Evolutionary conservation across 2,888 invertebrate species (phyloP), one percentile per base, ranked within the genome.

Genomic region (Ischnus inquisitorius): DNA sequence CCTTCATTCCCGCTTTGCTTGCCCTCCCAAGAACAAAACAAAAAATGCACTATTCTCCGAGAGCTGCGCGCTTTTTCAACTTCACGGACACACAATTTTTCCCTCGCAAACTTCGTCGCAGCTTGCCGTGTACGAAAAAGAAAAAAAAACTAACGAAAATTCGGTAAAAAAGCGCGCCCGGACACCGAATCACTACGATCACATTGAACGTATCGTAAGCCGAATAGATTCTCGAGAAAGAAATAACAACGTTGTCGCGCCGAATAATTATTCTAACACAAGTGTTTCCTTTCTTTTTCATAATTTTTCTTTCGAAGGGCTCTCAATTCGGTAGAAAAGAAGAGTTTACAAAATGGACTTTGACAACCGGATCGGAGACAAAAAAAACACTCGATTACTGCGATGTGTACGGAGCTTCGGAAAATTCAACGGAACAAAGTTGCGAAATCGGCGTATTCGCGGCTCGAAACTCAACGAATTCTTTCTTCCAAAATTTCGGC

Each of bases 241-340:
- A 67, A 67, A 16, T 16, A 69, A 51, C 48, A 51, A 51, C 48
- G 34, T 16, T 16, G n/a, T 16, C 54, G 25, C 51, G 4, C 68
- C 12, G 51, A 71, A 72, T 54, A 54, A 71, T 72, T 79, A 72
- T 54, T 41, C 51, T 65, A 79, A 72, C 65, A 65, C 41, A 79
- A 51, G 62, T 54, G 43, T 41, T 64, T 34, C 62, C 14, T 48
- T 60, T 39, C 16, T 54, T 79, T 16, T 72, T 69, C 6, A 54
- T 54, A 14, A 46, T 39, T 28, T 46, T 67, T 54, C 10, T 64
- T 54, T 3, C 64, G 41, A 16, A 14, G 16, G 41, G 16, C 43
- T 51, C 39, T 43, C 22, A 22, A 54, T 54, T 54, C 54, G 19
- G 19, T 54, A 22, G 22, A 22, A 54, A 54, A 22, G 19, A 10